A percentile compares a stretch with the other conserved stretches of the same genome.
phyloP scores from a whole-genome alignment of 2,113 vertebrate genomes.

The Polypterus bichir region DNA sequence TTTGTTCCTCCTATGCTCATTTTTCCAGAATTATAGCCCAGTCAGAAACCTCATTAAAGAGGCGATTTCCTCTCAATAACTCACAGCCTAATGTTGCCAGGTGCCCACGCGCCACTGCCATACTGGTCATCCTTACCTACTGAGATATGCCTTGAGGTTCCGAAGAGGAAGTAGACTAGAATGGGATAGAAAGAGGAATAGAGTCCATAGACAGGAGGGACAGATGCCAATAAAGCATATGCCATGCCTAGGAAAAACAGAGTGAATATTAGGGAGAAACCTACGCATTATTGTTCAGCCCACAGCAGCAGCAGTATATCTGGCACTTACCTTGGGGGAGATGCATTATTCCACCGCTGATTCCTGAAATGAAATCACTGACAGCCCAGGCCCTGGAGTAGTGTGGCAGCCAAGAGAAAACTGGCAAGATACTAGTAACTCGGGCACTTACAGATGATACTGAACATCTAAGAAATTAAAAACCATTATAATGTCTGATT shows the following conservation, averaged over 20 bases:
- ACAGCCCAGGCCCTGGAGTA: conserved; percentile 72
- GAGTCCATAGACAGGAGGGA: conserved; percentile 71
- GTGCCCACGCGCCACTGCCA: too few species aligned
- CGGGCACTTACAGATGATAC: conserved; percentile 35
- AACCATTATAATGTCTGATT: background rate
- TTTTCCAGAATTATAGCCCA: too few species aligned
- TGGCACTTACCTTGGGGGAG: conserved; percentile 72
- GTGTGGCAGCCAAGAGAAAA: conserved; percentile 69
- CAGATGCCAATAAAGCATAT: conserved; percentile 77
- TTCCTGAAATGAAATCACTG: conserved; percentile 68
- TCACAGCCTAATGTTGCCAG: too few species aligned
- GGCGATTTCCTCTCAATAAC: background rate
- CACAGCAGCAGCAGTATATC: too few species aligned
- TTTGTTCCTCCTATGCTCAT: too few species aligned
- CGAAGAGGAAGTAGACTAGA: conserved; percentile 80
- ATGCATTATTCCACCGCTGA: conserved; percentile 89
- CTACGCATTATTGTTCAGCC: background rate
- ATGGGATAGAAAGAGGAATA: conserved; percentile 83
- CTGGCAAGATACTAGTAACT: conserved; percentile 55
- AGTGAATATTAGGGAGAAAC: background rate
- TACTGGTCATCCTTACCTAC: too few species aligned
- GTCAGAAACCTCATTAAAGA: too few species aligned
- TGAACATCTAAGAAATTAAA: conserved; percentile 59
- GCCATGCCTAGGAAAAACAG: conserved; percentile 58
- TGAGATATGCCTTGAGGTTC: conserved; percentile 82